phyloP scores from a whole-genome alignment of 2,113 vertebrate species.

The Phaethornis superciliosus region DNA sequence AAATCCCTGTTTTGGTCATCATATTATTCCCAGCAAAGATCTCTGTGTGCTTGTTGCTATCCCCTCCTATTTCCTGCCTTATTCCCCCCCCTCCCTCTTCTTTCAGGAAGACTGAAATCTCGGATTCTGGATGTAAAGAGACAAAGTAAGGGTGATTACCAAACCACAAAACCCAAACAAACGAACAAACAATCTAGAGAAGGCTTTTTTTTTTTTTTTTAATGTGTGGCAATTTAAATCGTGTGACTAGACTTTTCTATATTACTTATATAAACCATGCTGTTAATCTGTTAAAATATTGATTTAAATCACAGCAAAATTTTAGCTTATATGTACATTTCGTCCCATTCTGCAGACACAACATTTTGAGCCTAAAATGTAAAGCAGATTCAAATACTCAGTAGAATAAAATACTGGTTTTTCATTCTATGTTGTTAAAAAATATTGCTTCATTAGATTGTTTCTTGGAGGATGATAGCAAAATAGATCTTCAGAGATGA shows the following conservation, averaged over 20 bases:
- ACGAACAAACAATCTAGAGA: too few relatives aligned
- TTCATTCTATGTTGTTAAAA: not conserved
- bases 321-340: not conserved
- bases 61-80: not conserved
- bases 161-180: not conserved
- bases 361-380: not conserved
- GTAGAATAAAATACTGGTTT: not conserved
- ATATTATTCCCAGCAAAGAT: not conserved
- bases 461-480: not conserved
- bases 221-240: not conserved
- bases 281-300: not conserved
- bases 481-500: not conserved
- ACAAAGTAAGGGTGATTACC: not conserved
- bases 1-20: not conserved
- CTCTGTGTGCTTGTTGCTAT: not conserved
- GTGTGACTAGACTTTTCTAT: not conserved
- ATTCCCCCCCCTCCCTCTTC: not conserved
- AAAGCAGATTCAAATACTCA: not conserved
- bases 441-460: not conserved
- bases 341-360: not conserved
- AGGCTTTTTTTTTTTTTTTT: too few relatives aligned
- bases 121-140: not conserved
- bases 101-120: not conserved
- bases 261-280: not conserved
- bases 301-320: not conserved